Base-by-base conservation (phyloP, 1,140 invertebrate genomes). In the Aphelinus atriplicis region DNA sequence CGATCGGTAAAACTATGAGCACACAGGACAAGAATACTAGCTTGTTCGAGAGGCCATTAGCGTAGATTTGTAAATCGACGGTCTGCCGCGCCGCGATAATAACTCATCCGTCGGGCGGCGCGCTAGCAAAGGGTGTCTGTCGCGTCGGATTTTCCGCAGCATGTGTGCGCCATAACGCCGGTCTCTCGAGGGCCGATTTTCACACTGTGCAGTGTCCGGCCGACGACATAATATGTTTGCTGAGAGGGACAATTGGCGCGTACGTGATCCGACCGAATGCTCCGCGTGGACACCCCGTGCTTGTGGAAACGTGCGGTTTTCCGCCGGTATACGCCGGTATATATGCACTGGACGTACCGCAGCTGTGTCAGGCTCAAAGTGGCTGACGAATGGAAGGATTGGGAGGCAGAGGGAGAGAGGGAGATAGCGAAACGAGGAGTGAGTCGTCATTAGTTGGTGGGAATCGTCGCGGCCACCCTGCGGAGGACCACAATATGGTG, bases 391-490 rank as follows among this genome's bases (percentile, higher is more conserved):
- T 71, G 60, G 75, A 71, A 46, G 65, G 48, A 53, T n/a, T 53
- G 51, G 46, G 60, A 71, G 47, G 55, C 0, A 1, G 56, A 73
- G 10, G 51, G 60, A 55, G 42, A 51, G 26, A 58, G 48, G 53
- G 57, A 71, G 1, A 1, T n/a, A 81, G 79, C 74, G 76, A 51
- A 62, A 56, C 55, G 43, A 71, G 74, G 73, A 75, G 73, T 43
- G 71, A 71, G 81, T 71, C 75, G 80, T 84, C 83, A 85, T 85
- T 85, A 85, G 79, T 78, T 80, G 78, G 66, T 80, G 78, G 77
- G 66, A 77, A 56, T 73, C 3, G 51, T 45, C 53, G 26, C 26
- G 56, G 81, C 48, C 79, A 74, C 80, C 81, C 82, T 61, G 79
- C 66, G 69, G 81, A 58, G 83, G 77, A 47, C 73, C 76, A 73